These are phyloP conservation scores for Graphium colonna DNA, from an alignment of 2,888 invertebrate species.

Conservation along the genomic window DNA sequence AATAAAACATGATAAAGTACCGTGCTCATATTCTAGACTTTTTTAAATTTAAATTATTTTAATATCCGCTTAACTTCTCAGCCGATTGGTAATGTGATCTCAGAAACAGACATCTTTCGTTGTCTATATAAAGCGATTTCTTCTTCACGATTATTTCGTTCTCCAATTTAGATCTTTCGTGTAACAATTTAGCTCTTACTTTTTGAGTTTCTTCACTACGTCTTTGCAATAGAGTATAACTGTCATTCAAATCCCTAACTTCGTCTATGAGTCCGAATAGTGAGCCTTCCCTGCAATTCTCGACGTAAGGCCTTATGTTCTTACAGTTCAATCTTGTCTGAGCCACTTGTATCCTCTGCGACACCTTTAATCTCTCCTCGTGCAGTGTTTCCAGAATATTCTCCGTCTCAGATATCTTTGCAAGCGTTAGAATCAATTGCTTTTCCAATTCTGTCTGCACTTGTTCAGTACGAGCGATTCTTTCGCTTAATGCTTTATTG, in stretches of 20 bases:
- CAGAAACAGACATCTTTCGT: slow-evolving; percentile 61
- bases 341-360: slow-evolving; percentile 65
- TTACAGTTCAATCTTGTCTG: slow-evolving; percentile 69
- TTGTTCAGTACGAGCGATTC: slow-evolving; percentile 88
- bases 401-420: slow-evolving; percentile 66
- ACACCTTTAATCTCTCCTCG: slow-evolving; percentile 64
- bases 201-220: slow-evolving; percentile 63
- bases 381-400: slow-evolving; percentile 63
- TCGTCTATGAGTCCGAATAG: slow-evolving; percentile 63
- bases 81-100: slow-evolving; percentile 69
- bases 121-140: slow-evolving; percentile 62
- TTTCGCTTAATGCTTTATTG: slow-evolving; percentile 85
- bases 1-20: too few relatives aligned
- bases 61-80: slow-evolving; percentile 69
- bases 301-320: slow-evolving; percentile 60
- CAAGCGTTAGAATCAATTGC: slow-evolving; percentile 78
- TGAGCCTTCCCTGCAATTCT: slow-evolving; percentile 71
- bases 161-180: slow-evolving; percentile 60
- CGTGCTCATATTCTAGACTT: too few relatives aligned
- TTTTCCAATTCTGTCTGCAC: slow-evolving; percentile 85
- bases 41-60: too few relatives aligned
- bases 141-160: slow-evolving; percentile 71
- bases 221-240: slow-evolving; percentile 60
- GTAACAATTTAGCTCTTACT: slow-evolving; percentile 60
- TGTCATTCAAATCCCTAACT: slow-evolving; percentile 64